phyloP scores from a whole-genome alignment of 2,113 vertebrate genomes.

The Paralichthys olivaceus region DNA sequence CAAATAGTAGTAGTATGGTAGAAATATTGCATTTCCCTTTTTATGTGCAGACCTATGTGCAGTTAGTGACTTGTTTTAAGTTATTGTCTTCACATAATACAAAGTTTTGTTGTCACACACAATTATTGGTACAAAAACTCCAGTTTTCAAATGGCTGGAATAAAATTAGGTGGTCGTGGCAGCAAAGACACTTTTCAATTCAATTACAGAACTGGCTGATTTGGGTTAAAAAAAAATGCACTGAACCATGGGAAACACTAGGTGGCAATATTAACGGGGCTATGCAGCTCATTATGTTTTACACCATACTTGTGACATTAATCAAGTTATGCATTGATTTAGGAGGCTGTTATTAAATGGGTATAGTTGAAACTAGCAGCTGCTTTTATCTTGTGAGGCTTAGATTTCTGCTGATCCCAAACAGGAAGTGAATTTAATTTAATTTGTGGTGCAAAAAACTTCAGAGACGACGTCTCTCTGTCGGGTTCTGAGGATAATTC shows the following conservation, averaged over 20 bases:
- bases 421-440: not conserved
- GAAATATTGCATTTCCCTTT: not conserved
- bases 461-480: not conserved
- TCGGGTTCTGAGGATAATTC: not conserved
- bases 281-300: no score
- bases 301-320: no score
- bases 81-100: no score
- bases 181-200: not conserved
- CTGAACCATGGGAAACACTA: constrained; percentile 35
- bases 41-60: not conserved
- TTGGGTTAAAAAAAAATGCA: constrained; percentile 7
- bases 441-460: not conserved
- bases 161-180: not conserved
- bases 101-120: no score
- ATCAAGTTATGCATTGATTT: not conserved
- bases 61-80: not conserved
- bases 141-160: no score
- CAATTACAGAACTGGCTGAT: not conserved
- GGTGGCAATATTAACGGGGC: constrained; percentile 50
- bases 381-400: not conserved
- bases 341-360: not conserved
- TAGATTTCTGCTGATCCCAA: not conserved
- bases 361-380: not conserved
- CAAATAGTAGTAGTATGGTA: not conserved
- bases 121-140: not conserved